A percentile compares a stretch with the other conserved stretches of the same genome.
These are phyloP conservation scores for Chinchilla lanigera DNA, from an alignment of 2,113 vertebrate species.

Conservation along the genomic window DNA sequence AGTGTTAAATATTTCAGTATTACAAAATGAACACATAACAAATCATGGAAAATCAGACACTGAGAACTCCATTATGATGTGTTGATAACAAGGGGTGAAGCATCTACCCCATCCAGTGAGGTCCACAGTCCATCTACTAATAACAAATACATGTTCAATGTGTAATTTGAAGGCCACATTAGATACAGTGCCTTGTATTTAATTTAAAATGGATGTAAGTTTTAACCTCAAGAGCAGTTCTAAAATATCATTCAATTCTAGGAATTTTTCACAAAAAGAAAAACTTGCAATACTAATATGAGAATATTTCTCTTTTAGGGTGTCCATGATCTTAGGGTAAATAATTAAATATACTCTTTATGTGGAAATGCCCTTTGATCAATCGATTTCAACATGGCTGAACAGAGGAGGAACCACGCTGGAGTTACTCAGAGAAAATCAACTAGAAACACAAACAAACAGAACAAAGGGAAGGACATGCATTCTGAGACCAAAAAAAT, in stretches of 20 bases:
- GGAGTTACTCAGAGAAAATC: neutral
- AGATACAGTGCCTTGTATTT: slow-evolving; percentile 76
- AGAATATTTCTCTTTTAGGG: slow-evolving; percentile 60
- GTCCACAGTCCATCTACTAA: neutral
- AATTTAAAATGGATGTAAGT: slow-evolving; percentile 81
- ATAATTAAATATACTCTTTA: slow-evolving; percentile 80
- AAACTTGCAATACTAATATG: slow-evolving; percentile 80
- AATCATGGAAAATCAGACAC: neutral
- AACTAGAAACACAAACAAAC: neutral
- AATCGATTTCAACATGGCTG: neutral
- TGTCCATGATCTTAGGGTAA: slow-evolving; percentile 65
- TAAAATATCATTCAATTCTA: slow-evolving; percentile 78
- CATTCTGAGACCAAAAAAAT: neutral
- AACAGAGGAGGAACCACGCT: neutral
- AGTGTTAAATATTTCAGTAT: slow-evolving; percentile 58
- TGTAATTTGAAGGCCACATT: slow-evolving; percentile 73
- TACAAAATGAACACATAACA: slow-evolving; percentile 61
- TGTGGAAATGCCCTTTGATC: slow-evolving; percentile 72
- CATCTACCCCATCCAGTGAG: neutral
- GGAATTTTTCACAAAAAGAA: slow-evolving; percentile 77
- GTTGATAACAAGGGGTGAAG: slow-evolving; percentile 19
- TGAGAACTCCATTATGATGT: slow-evolving; percentile 34
- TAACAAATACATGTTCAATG: slow-evolving; percentile 58
- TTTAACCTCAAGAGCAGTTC: slow-evolving; percentile 79
- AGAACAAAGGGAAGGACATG: neutral